Base-by-base conservation (phyloP, 2,888 invertebrate genomes). In the Hemithea aestivaria region DNA sequence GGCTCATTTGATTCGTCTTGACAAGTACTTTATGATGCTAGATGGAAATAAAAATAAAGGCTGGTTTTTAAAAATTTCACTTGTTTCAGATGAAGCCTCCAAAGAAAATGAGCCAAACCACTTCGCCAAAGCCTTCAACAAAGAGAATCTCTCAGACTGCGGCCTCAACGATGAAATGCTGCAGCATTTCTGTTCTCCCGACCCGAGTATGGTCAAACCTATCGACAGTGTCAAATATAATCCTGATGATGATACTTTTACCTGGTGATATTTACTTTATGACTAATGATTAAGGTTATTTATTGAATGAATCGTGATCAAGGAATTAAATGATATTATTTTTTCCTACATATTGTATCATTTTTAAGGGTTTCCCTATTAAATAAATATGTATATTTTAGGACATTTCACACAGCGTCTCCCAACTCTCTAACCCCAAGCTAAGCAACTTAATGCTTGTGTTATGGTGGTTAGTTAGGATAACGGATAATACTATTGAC, bases 81-180 rank as follows among this genome's bases (percentile, higher is more conserved):
- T 16, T 54, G 1, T 76, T 74, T 6, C 73, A 89, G 89, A 79
- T 45, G 83, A 87, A 54, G 73, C 80, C 9, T 66, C 78, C n/a
- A 87, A 87, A 60, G 78, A 81, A 41, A 81, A 88, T 33, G 77
- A 81, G 35, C 78, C 88, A 8, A 88, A 81, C 53, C 75, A 83
- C 57, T 89, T 82, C 52, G 81, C 80, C 55, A 88, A 78, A 66
- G 92, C 94, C 1, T 96, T 96, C 77, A 92, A 92, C 30, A 91
- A 93, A 60, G 94, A 95, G 74, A 96, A 95, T 76, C 88, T 96
- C n/a, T 93, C 93, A 0, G 96, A 96, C 71, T 96, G 96, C 66
- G 96, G 96, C 4, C 85, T 96, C 20, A 90, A 81, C 48, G 75
- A 89, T 5, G 80, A 83, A 11, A 81, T 92, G 63, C 72, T 94